A percentile compares a stretch with the other conserved stretches of the same genome.
These are phyloP conservation scores for Trachelipus rathkii DNA, from an alignment of 1,140 invertebrate species.

Conservation along the genomic window DNA sequence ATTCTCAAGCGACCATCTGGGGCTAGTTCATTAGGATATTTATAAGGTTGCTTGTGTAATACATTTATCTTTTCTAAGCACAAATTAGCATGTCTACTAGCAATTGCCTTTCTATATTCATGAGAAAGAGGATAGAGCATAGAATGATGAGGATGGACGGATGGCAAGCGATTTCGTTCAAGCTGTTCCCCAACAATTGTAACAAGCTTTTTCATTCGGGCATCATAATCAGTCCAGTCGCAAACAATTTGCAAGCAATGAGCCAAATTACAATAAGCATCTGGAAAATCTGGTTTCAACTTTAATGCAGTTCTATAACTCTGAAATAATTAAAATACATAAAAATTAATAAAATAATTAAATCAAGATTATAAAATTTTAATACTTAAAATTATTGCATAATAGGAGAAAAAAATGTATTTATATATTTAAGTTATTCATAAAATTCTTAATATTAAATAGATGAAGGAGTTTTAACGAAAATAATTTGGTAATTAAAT, in stretches of 20 bases:
- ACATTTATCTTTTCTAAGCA: constrained; percentile 87
- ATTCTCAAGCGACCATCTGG: constrained; percentile 69
- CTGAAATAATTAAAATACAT: neutral
- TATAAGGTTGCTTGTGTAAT: constrained; percentile 76
- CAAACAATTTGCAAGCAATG: constrained; percentile 99
- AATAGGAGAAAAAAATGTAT: too few species aligned
- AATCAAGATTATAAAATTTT: too few species aligned
- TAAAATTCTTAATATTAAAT: too few species aligned
- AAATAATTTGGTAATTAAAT: too few species aligned
- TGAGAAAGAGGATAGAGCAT: constrained; percentile 98
- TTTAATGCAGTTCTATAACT: constrained; percentile 77
- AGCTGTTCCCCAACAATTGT: constrained; percentile 94
- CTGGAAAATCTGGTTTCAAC: constrained; percentile 96
- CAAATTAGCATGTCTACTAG: constrained; percentile 89
- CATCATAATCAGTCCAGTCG: constrained; percentile 96
- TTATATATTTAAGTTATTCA: too few species aligned
- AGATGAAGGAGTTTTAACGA: too few species aligned
- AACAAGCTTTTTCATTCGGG: constrained; percentile 91
- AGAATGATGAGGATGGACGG: constrained; percentile 98
- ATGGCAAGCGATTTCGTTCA: constrained; percentile 89
- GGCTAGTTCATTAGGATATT: constrained; percentile 62
- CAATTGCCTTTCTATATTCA: constrained; percentile 89
- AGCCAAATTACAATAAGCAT: constrained; percentile 97
- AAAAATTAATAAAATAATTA: too few species aligned
- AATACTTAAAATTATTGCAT: too few species aligned